phyloP scores from a whole-genome alignment of 2,888 invertebrate genomes.

The Lycophotia porphyrea region DNA sequence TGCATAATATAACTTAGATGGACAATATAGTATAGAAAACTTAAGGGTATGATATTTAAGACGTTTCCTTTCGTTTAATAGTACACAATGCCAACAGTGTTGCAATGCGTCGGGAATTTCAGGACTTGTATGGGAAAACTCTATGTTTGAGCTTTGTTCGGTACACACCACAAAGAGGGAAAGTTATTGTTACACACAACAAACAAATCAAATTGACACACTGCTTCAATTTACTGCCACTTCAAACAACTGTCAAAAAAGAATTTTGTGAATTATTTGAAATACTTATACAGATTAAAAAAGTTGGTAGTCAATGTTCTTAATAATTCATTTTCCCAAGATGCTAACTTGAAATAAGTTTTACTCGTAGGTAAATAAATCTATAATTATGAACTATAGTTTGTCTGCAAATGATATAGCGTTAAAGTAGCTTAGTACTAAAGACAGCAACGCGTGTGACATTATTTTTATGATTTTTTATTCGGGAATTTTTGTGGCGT shows the following conservation, averaged over 20 bases:
- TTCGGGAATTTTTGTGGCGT: neutral
- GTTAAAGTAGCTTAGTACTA: neutral
- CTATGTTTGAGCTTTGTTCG: neutral
- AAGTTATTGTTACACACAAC: neutral
- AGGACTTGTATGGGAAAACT: slow-evolving; percentile 8
- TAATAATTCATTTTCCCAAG: too few relatives aligned
- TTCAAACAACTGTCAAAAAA: neutral
- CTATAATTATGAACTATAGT: neutral
- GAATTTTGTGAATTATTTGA: neutral
- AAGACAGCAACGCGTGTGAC: slow-evolving; percentile 25
- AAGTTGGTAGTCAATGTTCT: neutral
- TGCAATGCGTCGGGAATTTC: slow-evolving; percentile 14
- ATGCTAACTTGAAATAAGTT: neutral
- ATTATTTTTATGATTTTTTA: too few relatives aligned
- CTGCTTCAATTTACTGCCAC: neutral
- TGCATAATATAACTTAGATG: slow-evolving; percentile 26
- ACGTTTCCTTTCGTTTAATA: slow-evolving; percentile 27
- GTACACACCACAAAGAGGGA: too few relatives aligned
- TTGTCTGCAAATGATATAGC: neutral
- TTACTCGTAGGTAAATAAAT: neutral
- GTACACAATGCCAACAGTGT: slow-evolving; percentile 5
- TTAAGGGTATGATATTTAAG: slow-evolving; percentile 16
- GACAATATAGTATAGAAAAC: slow-evolving; percentile 12
- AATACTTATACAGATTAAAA: neutral
- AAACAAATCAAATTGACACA: neutral